These are phyloP conservation scores for Drosophila paranaensis DNA, from an alignment of 2,888 invertebrate genomes.

Conservation along the genomic window DNA sequence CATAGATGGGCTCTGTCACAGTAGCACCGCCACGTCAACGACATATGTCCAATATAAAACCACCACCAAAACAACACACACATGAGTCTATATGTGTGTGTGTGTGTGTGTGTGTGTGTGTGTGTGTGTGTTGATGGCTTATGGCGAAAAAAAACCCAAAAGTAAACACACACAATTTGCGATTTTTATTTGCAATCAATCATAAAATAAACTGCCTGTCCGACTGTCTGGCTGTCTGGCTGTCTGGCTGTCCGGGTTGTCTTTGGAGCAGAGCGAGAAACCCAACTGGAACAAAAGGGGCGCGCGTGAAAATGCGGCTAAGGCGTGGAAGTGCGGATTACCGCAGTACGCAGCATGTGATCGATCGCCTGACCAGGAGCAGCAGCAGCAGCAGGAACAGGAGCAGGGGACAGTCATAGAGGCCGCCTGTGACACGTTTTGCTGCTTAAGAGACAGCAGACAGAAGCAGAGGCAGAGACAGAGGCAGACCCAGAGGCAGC, in stretches of 20 bases:
- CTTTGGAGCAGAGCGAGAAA: constrained; percentile 25
- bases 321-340: constrained; percentile 82
- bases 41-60: constrained; percentile 70
- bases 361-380: constrained; percentile 69
- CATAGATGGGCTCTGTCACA: constrained; percentile 35
- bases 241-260: constrained; percentile 32
- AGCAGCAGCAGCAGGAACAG: constrained; percentile 5
- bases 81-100: too few species aligned
- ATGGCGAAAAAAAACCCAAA: constrained; percentile 60
- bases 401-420: constrained; percentile 46
- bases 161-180: constrained; percentile 75
- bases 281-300: constrained; percentile 62
- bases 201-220: constrained; percentile 76
- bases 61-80: constrained; percentile 43
- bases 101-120: too few species aligned
- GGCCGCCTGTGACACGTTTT: constrained; percentile 76
- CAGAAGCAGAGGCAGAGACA: neutral
- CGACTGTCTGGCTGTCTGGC: constrained; percentile 43
- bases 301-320: constrained; percentile 76
- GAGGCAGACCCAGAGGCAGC: neutral
- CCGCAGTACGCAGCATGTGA: constrained; percentile 79
- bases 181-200: constrained; percentile 81
- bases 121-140: constrained; percentile 29
- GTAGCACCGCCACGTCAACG: constrained; percentile 64
- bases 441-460: constrained; percentile 53